Evolutionary conservation across 2,113 vertebrate genomes (phyloP), one percentile per base, ranked within the genome.

Genomic region (Plecturocebus donacophilus): DNA sequence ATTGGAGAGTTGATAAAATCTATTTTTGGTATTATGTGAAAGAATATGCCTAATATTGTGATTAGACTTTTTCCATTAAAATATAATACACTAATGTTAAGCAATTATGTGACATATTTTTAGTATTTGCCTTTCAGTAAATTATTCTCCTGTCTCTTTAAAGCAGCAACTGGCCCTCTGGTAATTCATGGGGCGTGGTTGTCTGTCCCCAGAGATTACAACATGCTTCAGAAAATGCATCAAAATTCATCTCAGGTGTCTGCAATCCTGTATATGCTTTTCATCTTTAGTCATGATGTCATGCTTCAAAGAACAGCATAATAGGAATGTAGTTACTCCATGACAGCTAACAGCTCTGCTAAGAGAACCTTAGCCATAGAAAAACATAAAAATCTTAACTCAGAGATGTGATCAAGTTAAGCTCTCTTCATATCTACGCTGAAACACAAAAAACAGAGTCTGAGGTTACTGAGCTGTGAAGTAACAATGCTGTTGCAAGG

Each of bases 231-330:
- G 35, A 88, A 96, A 56, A 6, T 27, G 7, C 16, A 97, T 97
- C 42, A 83, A 88, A 93, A 96, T 96, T 95, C 82, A 38, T n/a
- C 35, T 95, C 68, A 79, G 27, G 61, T 96, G 32, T 89, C 86
- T 38, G 49, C 32, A 88, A 86, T 92, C n/a, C 76, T 64, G 56
- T 82, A 42, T 64, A 49, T 45, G 32, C 45, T 61, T 96, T 95
- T 97, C 96, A 96, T 96, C 85, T 96, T 95, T 94, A 96, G 73
- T 87, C 91, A 95, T 86, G 85, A 97, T 95, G 79, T 79, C 91
- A 96, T 96, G 94, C 95, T 97, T 95, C 92, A 96, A 77, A 96
- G 85, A 80, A 77, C 61, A 96, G 56, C 42, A 77, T 87, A 71
- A 96, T 95, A 97, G 76, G 86, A 91, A 81, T 86, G 35, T 35